These are phyloP conservation scores for Sorex maritimensis DNA, from an alignment of 2,797 vertebrate species.

Conservation along the genomic window DNA sequence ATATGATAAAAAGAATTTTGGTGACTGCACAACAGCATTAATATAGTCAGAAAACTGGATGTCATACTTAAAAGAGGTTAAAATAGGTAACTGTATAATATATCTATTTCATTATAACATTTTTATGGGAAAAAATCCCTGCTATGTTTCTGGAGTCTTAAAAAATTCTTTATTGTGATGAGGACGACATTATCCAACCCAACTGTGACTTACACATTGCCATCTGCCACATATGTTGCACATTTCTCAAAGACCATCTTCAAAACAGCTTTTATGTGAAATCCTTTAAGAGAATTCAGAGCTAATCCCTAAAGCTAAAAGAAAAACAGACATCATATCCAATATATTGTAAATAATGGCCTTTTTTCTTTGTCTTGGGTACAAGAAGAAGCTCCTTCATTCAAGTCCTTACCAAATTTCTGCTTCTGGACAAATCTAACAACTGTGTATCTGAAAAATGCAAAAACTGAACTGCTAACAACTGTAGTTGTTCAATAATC, in stretches of 20 bases:
- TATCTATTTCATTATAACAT: neutral
- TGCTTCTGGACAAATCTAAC: neutral
- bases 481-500: neutral
- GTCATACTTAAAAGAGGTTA: neutral
- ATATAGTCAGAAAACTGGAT: neutral
- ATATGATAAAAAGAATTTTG: neutral
- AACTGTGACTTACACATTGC: neutral
- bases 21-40: neutral
- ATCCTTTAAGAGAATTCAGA: constrained; percentile 17
- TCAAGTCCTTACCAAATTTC: neutral
- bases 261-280: constrained; percentile 15
- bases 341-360: neutral
- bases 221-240: neutral
- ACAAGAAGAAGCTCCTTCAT: neutral
- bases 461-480: neutral
- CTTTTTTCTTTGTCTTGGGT: neutral
- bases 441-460: neutral
- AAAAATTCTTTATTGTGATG: neutral
- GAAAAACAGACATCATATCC: neutral
- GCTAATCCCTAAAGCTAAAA: neutral
- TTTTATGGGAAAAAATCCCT: neutral
- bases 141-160: neutral
- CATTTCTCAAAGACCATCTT: neutral
- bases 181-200: neutral
- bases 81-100: neutral